These are phyloP conservation scores for Pygocentrus nattereri DNA, from an alignment of 2,797 vertebrate species.

Conservation along the genomic window DNA sequence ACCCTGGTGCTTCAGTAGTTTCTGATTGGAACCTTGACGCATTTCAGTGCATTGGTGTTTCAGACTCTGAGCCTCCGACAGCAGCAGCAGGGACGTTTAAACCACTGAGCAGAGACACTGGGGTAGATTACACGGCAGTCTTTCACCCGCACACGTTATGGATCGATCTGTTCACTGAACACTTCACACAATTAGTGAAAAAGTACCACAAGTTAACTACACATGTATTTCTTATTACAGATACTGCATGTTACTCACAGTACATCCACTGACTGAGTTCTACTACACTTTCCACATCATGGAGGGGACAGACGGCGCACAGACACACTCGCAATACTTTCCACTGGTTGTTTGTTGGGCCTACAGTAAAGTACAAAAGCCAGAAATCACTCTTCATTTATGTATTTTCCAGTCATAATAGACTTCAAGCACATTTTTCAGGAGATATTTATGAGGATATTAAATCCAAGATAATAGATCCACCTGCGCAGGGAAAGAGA, in stretches of 20 bases:
- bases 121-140: conserved; percentile 55
- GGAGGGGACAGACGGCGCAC: conserved; percentile 45
- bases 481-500: no score
- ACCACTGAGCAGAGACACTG: conserved; percentile 56
- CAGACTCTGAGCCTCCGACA: conserved; percentile 61
- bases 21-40: neutral
- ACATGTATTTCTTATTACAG: conserved; percentile 63
- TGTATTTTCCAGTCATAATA: no score
- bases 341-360: conserved; percentile 15
- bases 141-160: conserved; percentile 54
- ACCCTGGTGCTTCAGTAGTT: neutral
- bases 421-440: no score
- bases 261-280: conserved; percentile 65
- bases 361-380: neutral
- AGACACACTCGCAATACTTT: conserved; percentile 39
- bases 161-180: conserved; percentile 57
- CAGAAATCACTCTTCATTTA: no score
- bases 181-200: conserved; percentile 65
- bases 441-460: no score
- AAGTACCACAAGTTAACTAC: conserved; percentile 70
- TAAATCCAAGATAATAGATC: no score
- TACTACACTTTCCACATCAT: conserved; percentile 55
- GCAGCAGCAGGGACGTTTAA: conserved; percentile 63
- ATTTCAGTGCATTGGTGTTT: neutral
- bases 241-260: conserved; percentile 66